Percentiles rank a stretch among this genome's conserved stretches.
phyloP scores from a whole-genome alignment of 30 jellyfish, hydroid and myxozoan species.

The Aurelia sp. region DNA sequence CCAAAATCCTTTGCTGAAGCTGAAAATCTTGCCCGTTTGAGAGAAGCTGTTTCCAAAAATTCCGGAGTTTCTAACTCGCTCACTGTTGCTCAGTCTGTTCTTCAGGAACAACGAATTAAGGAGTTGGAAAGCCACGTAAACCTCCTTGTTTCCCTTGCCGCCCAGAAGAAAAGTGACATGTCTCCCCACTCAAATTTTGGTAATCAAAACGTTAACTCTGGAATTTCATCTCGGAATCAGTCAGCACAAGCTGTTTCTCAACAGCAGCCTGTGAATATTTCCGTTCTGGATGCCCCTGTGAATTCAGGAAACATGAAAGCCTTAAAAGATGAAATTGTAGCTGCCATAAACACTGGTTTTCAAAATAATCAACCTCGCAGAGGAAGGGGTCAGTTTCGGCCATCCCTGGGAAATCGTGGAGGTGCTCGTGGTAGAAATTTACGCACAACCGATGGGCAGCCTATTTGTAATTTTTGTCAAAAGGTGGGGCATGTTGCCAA shows the following conservation, averaged over 20 bases:
- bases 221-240: too few relatives aligned
- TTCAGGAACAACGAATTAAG: slow-evolving; percentile 9
- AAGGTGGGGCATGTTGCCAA: slow-evolving; percentile 15
- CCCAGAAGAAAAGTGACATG: background rate
- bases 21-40: slow-evolving; percentile 38
- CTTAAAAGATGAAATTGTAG: too few relatives aligned
- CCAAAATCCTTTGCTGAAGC: slow-evolving; percentile 22
- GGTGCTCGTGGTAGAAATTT: slow-evolving; percentile 25
- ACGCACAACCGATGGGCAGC: slow-evolving; percentile 40
- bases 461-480: slow-evolving; percentile 24
- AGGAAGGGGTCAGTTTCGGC: too few relatives aligned
- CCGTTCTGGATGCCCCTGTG: too few relatives aligned
- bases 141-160: slow-evolving; percentile 13
- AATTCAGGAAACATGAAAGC: too few relatives aligned
- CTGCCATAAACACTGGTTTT: too few relatives aligned
- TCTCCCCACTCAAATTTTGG: background rate
- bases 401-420: too few relatives aligned
- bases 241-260: too few relatives aligned
- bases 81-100: background rate
- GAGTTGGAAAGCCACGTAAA: background rate
- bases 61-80: slow-evolving; percentile 13
- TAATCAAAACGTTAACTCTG: too few relatives aligned
- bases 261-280: too few relatives aligned
- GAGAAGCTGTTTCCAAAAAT: slow-evolving; percentile 5
- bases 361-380: too few relatives aligned